Evolutionary conservation across 1,140 invertebrate species (phyloP).

Genomic region (Nasonia vitripennis): DNA sequence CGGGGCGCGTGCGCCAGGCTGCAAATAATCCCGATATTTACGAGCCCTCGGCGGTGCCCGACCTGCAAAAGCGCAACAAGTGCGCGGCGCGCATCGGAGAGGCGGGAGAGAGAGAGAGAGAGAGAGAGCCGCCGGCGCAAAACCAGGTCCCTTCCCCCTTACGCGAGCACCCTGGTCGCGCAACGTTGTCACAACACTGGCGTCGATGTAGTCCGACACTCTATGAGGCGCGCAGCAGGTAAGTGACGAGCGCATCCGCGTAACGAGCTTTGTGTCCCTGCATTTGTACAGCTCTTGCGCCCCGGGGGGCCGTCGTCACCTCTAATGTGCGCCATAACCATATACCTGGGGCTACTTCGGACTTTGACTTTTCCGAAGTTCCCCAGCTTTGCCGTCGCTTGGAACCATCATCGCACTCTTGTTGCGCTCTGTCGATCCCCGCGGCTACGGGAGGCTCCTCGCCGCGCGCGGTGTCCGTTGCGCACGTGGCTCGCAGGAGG

Average conservation of each 20-base stretch:
- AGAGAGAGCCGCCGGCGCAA: background rate
- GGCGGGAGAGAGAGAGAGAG: too few relatives aligned
- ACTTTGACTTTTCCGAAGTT: background rate
- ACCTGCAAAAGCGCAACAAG: conserved; percentile 30
- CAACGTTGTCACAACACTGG: background rate
- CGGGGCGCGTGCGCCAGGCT: background rate
- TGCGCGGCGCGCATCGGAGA: background rate
- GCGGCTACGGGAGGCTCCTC: too few relatives aligned
- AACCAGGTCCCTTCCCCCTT: background rate
- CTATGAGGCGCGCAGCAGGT: background rate
- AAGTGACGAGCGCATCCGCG: background rate
- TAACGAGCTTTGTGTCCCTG: background rate
- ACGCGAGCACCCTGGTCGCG: background rate
- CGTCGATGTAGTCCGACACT: too few relatives aligned
- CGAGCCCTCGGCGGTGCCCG: background rate
- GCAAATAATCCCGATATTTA: conserved; percentile 39
- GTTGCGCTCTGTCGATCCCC: background rate
- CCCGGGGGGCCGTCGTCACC: too few relatives aligned
- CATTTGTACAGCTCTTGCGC: too few relatives aligned
- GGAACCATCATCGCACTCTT: background rate
- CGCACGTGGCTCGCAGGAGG: background rate
- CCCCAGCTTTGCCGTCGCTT: background rate
- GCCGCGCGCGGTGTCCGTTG: background rate
- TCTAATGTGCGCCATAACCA: background rate
- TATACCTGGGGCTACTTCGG: too few relatives aligned